Evolutionary conservation across 1,140 invertebrate genomes (phyloP).

Genomic region (honey bee (Apis mellifera)): DNA sequence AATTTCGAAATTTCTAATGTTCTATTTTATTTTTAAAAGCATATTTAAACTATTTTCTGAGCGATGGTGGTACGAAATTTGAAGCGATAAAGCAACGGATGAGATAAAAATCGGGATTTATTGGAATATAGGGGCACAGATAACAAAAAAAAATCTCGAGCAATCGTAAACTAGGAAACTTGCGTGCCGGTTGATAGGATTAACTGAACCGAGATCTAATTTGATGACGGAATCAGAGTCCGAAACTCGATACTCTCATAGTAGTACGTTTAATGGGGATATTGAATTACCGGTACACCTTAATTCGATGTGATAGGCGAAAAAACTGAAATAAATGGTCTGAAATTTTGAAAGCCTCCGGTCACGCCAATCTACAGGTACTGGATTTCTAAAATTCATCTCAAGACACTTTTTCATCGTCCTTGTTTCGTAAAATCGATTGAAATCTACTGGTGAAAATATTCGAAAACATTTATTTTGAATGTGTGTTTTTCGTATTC

Average conservation of each 20-base stretch:
- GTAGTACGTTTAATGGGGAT: slow-evolving; percentile 66
- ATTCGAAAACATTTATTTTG: too few species aligned
- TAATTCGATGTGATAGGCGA: slow-evolving; percentile 70
- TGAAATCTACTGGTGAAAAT: neutral
- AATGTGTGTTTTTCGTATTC: too few species aligned
- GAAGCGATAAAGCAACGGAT: neutral
- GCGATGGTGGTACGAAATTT: neutral
- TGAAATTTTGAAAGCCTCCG: slow-evolving; percentile 56
- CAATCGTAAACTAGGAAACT: slow-evolving; percentile 49
- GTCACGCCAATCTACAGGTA: slow-evolving; percentile 4
- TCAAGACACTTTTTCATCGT: neutral
- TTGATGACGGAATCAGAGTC: slow-evolving; percentile 61
- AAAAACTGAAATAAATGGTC: slow-evolving; percentile 65
- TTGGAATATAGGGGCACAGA: neutral
- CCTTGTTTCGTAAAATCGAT: neutral
- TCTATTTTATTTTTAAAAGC: too few species aligned
- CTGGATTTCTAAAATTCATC: neutral
- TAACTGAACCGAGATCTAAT: slow-evolving; percentile 60
- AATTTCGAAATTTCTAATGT: too few species aligned
- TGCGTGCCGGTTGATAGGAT: slow-evolving; percentile 32
- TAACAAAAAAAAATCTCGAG: slow-evolving; percentile 8
- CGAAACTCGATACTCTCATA: slow-evolving; percentile 65
- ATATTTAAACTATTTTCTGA: neutral
- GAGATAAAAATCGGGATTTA: slow-evolving; percentile 10
- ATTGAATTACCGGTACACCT: slow-evolving; percentile 71